phyloP scores from a whole-genome alignment of 2,797 vertebrate genomes.

The Pampus argenteus region DNA sequence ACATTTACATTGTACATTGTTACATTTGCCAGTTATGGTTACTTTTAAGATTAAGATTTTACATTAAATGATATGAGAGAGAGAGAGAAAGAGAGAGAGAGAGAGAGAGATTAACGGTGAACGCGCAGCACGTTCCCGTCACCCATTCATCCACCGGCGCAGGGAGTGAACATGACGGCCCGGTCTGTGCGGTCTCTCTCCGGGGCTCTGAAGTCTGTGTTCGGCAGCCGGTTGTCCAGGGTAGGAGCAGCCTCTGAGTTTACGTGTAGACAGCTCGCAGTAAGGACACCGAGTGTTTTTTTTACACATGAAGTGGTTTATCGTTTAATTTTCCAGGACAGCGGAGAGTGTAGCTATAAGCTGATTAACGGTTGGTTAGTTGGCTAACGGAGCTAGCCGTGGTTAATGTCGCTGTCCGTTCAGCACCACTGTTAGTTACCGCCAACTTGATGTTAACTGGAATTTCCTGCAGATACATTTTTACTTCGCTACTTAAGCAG shows the following conservation, averaged over 20 bases:
- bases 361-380: conserved; percentile 36
- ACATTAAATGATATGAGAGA: not conserved
- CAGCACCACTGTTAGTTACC: conserved; percentile 39
- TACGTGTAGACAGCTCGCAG: not conserved
- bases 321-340: not conserved
- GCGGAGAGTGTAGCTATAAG: conserved; percentile 20
- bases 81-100: not conserved
- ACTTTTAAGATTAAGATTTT: no score
- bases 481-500: not conserved
- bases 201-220: conserved; percentile 50
- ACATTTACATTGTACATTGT: no score
- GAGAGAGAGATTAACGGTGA: conserved; percentile 14
- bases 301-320: not conserved
- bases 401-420: conserved; percentile 51
- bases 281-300: not conserved
- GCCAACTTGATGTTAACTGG: not conserved
- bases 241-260: conserved; percentile 29
- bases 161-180: conserved; percentile 61
- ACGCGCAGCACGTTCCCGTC: conserved; percentile 50
- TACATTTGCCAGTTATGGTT: no score
- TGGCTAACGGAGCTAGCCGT: conserved; percentile 24
- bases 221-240: conserved; percentile 38
- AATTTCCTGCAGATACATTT: not conserved
- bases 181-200: conserved; percentile 51
- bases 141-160: not conserved